Base-by-base conservation (phyloP, 2,888 invertebrate species). In the Harpalus rubripes region DNA sequence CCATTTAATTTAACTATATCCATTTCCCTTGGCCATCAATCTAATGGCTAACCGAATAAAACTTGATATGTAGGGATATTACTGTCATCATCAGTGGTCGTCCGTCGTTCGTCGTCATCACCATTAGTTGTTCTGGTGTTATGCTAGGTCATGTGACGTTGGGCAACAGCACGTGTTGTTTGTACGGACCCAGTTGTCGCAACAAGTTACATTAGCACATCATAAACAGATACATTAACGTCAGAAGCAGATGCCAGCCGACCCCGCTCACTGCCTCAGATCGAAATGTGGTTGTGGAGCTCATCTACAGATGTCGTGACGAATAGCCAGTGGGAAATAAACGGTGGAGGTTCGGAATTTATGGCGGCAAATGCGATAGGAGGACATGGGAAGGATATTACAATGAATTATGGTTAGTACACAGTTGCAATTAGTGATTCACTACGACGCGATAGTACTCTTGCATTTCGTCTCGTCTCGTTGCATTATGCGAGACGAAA, bases 201-300 rank as follows among this genome's bases (percentile, higher is more conserved):
- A 74, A 74, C 74, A 74, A 74, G 74, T 74, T 52, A 74, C 74
- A 74, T 74, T 74, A 74, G 18, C 74, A 56, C 74, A 74, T 74
- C 74, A 74, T 74, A 74, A 74, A 74, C 74, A 74, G 44, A 74
- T 74, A 74, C 44, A 74, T 74, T 74, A 74, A 74, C 22, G 74
- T 74, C 74, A 52, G 16, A 44, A 7, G 8, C 74, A 74, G 74
- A 44, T 74, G 74, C 18, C 12, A n/a, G n/a, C n/a, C 68, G 63
- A 22, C 1, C 22, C 22, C 1, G 72, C 10, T 52, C 18, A 16
- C 32, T 72, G 72, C 15, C 4, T 41, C 41, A 18, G 26, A n/a
- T 68, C 32, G 39, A 0, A n/a, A n/a, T 63, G 68, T 68, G 68
- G 68, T 68, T 39, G n/a, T 7, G 39, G 39, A 68, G 39, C 68